Evolutionary conservation across 2,888 invertebrate genomes (phyloP).

Genomic region (Gnatocerus cornutus): DNA sequence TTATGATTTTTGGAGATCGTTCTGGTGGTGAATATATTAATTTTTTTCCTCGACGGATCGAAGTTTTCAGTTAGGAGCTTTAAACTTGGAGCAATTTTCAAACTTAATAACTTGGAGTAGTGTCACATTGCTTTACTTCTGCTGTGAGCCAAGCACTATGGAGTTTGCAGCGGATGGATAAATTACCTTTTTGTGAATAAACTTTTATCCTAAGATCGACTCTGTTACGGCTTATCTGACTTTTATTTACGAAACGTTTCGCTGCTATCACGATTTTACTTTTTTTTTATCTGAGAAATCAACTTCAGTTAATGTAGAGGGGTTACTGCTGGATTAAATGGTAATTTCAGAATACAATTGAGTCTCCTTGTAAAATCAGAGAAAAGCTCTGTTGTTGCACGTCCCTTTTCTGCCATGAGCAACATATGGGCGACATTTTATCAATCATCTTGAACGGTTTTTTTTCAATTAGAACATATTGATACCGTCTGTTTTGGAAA

Average conservation of each 20-base stretch:
- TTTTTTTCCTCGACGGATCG: constrained; percentile 28
- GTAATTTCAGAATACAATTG: constrained; percentile 21
- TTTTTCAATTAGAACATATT: too few relatives aligned
- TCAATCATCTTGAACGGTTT: too few relatives aligned
- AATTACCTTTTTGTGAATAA: constrained; percentile 35
- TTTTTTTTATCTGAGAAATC: constrained; percentile 27
- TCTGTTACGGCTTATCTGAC: constrained; percentile 26
- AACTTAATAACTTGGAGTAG: constrained; percentile 26
- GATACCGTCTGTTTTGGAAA: too few relatives aligned
- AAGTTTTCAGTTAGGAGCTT: constrained; percentile 29
- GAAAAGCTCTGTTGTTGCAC: not conserved
- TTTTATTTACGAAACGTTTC: constrained; percentile 30
- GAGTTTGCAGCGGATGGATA: constrained; percentile 23
- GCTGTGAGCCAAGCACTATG: constrained; percentile 16
- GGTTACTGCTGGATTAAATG: constrained; percentile 20
- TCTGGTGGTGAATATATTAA: constrained; percentile 34
- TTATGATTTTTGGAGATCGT: constrained; percentile 39
- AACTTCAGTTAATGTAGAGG: constrained; percentile 18
- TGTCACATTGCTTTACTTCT: constrained; percentile 29
- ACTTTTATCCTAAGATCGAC: constrained; percentile 27
- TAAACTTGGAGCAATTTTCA: constrained; percentile 26
- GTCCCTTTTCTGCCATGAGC: not conserved
- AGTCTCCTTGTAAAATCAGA: not conserved
- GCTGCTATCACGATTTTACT: constrained; percentile 19
- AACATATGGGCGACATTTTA: too few relatives aligned